Evolutionary conservation across 2,888 invertebrate species (phyloP).

Genomic region (Lagria hirta): DNA sequence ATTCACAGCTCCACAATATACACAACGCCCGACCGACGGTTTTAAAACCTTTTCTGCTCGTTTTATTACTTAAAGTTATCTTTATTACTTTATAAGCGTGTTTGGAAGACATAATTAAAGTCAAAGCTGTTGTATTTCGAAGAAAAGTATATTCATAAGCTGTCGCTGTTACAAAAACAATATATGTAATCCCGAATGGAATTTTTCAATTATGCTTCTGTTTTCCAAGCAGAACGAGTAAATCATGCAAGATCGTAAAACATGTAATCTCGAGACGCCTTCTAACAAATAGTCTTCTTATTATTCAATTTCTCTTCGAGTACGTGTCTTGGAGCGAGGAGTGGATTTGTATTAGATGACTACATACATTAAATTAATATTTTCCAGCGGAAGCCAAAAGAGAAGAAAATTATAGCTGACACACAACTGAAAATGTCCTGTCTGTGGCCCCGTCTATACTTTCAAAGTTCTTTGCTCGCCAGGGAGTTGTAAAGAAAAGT

Average conservation of each 20-base stretch:
- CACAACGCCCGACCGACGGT: too few relatives aligned
- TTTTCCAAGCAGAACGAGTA: not conserved
- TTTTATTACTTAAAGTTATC: not conserved
- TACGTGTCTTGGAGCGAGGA: constrained; percentile 30
- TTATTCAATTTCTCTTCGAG: constrained; percentile 32
- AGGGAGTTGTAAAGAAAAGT: too few relatives aligned
- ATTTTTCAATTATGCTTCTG: not conserved
- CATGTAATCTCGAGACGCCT: constrained; percentile 4
- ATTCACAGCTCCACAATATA: too few relatives aligned
- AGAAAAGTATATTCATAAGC: not conserved
- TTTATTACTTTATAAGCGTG: not conserved
- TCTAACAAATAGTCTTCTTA: constrained; percentile 31
- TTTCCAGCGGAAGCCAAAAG: too few relatives aligned
- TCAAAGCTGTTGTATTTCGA: not conserved
- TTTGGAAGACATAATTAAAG: not conserved
- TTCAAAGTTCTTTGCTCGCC: too few relatives aligned
- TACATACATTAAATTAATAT: too few relatives aligned
- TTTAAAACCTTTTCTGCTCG: too few relatives aligned
- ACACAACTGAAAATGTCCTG: too few relatives aligned
- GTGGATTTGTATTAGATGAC: too few relatives aligned
- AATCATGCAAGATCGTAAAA: constrained; percentile 19
- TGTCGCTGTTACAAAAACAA: not conserved
- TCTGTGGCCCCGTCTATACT: too few relatives aligned
- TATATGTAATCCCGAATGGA: not conserved
- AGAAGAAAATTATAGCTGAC: too few relatives aligned